Conservation (phyloP, 2,888 invertebrate genomes). For the Sceliomorpha sp. region DNA sequence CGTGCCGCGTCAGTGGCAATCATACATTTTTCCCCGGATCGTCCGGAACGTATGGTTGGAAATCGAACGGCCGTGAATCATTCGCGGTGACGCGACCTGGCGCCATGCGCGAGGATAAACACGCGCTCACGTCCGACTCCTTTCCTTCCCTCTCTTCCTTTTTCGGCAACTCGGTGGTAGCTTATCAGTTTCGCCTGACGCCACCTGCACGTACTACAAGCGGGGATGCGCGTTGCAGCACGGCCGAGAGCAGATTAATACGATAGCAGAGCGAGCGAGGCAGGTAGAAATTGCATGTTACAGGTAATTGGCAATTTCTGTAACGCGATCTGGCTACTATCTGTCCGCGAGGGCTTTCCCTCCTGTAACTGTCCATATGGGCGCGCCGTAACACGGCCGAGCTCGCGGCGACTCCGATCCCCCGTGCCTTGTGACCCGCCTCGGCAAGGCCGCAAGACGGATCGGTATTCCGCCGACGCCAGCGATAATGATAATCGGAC, state of each 20-base stretch:
- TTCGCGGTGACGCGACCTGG: too few relatives aligned
- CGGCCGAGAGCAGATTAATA: slow-evolving; percentile 62
- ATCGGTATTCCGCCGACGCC: slow-evolving; percentile 56
- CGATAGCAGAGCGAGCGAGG: slow-evolving; percentile 61
- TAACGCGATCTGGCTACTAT: slow-evolving; percentile 68
- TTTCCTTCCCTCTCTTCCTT: slow-evolving; percentile 14
- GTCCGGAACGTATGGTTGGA: too few relatives aligned
- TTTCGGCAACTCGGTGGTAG: slow-evolving; percentile 3
- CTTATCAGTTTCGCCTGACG: slow-evolving; percentile 35
- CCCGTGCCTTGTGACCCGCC: slow-evolving; percentile 34
- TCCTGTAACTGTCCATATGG: slow-evolving; percentile 10
- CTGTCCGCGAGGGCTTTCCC: slow-evolving; percentile 58
- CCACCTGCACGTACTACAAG: slow-evolving; percentile 32
- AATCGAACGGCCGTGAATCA: too few relatives aligned
- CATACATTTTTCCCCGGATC: too few relatives aligned
- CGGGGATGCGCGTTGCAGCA: slow-evolving; percentile 17
- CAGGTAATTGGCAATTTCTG: slow-evolving; percentile 75
- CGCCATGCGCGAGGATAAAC: too few relatives aligned
- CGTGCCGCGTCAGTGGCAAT: too few relatives aligned
- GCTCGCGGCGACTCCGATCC: background rate
- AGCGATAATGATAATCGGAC: slow-evolving; percentile 62
- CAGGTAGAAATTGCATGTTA: slow-evolving; percentile 72
- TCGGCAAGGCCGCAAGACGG: slow-evolving; percentile 34
- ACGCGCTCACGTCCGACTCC: slow-evolving; percentile 5
- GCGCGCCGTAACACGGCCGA: background rate